Evolutionary conservation across 2,888 invertebrate genomes (phyloP).

Genomic region (Drosophila austrosaltans): DNA sequence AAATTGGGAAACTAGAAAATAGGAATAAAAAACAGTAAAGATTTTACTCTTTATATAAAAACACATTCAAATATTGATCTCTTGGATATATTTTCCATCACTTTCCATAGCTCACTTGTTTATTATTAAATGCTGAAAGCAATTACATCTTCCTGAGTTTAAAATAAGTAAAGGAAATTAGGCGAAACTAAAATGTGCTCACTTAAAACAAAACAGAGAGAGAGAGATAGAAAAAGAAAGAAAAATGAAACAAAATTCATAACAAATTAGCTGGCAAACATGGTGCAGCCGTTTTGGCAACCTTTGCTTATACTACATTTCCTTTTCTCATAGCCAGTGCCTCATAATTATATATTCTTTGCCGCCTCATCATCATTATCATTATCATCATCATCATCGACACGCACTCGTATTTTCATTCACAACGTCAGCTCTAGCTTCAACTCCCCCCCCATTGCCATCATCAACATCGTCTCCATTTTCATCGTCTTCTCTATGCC

Average conservation of each 20-base stretch:
- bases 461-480: constrained; percentile 27
- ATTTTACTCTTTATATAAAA: too few relatives aligned
- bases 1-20: too few relatives aligned
- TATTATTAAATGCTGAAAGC: background rate
- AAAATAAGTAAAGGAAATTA: background rate
- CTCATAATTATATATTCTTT: constrained; percentile 6
- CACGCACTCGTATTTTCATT: constrained; percentile 14
- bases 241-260: background rate
- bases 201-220: background rate
- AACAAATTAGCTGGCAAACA: constrained; percentile 13
- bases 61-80: too few relatives aligned
- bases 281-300: constrained; percentile 3
- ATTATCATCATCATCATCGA: constrained; percentile 13
- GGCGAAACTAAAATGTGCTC: background rate
- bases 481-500: constrained; percentile 30
- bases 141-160: background rate
- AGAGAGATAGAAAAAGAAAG: too few relatives aligned
- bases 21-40: too few relatives aligned
- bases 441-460: constrained; percentile 6
- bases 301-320: background rate
- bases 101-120: too few relatives aligned
- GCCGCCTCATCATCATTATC: constrained; percentile 2
- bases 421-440: background rate
- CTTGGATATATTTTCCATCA: too few relatives aligned
- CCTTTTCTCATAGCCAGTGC: background rate